Percentiles rank a stretch among this genome's conserved stretches.
Conservation (phyloP, 1,140 invertebrate genomes). For the Drosophila tropicalis region DNA sequence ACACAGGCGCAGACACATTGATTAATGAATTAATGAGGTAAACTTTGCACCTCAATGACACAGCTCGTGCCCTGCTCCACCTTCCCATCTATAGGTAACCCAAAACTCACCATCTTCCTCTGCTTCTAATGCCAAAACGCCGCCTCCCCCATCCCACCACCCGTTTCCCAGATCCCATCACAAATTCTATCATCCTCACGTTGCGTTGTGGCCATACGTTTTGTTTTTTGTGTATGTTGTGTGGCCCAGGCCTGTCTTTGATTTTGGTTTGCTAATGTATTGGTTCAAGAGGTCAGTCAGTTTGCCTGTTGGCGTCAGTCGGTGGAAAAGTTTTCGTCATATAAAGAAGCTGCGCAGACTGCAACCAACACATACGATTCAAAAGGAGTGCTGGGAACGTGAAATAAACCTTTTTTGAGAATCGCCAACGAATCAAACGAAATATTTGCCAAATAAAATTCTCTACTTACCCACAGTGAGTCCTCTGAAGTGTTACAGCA, state of each 20-base stretch:
- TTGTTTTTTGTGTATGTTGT: constrained; percentile 9
- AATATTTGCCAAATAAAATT: no score
- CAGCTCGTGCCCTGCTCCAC: constrained; percentile 33
- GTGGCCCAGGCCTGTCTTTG: constrained; percentile 47
- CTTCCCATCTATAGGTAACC: constrained; percentile 11
- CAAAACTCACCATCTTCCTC: constrained; percentile 15
- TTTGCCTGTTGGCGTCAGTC: constrained; percentile 44
- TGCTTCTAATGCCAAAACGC: constrained; percentile 53
- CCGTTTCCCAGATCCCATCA: no score
- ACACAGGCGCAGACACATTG: constrained; percentile 71
- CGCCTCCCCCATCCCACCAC: no score
- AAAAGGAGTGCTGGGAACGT: background rate
- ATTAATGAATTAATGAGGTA: constrained; percentile 82
- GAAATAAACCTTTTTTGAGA: background rate
- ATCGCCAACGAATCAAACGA: no score
- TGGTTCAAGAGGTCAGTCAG: constrained; percentile 77
- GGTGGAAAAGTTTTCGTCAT: constrained; percentile 51
- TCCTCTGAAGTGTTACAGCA: no score
- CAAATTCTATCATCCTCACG: constrained; percentile 29
- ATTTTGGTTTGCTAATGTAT: constrained; percentile 70
- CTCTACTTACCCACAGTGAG: no score
- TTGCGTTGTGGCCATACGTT: constrained; percentile 43
- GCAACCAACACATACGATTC: background rate
- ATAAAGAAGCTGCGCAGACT: constrained; percentile 47
- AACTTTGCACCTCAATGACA: constrained; percentile 82